Conservation (phyloP, 2,888 invertebrate species). For the Suillia variegata region DNA sequence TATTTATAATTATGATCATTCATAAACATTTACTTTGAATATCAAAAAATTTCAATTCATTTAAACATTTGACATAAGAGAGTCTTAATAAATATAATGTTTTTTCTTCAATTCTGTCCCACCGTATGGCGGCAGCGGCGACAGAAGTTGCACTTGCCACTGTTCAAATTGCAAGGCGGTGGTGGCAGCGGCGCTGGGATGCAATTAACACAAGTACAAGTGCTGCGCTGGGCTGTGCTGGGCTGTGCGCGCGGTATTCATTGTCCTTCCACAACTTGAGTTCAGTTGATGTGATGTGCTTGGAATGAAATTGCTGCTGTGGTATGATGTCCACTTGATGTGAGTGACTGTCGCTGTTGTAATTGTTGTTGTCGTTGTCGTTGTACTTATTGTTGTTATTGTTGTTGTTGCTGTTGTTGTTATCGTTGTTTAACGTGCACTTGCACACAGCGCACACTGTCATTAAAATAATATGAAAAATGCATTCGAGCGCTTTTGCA, state of each 20-base stretch:
- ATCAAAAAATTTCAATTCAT: too few relatives aligned
- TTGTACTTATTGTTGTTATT: constrained; percentile 19
- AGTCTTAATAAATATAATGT: too few relatives aligned
- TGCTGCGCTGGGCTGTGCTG: too few relatives aligned
- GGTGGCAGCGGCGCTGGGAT: constrained; percentile 4
- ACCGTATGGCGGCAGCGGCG: constrained; percentile 18
- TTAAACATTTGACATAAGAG: too few relatives aligned
- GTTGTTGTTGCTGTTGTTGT: constrained; percentile 23
- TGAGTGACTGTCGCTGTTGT: constrained; percentile 19
- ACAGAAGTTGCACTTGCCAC: constrained; percentile 16
- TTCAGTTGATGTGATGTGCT: too few relatives aligned
- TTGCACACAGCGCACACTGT: constrained; percentile 44
- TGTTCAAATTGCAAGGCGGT: constrained; percentile 12
- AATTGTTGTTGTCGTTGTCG: constrained; percentile 26
- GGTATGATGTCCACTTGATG: constrained; percentile 27
- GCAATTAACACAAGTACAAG: constrained; percentile 38
- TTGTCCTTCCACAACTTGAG: constrained; percentile 37
- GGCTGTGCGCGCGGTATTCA: too few relatives aligned
- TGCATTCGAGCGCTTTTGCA: too few relatives aligned
- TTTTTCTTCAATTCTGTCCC: too few relatives aligned
- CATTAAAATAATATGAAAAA: constrained; percentile 53
- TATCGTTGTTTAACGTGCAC: constrained; percentile 44
- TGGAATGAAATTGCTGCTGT: too few relatives aligned
- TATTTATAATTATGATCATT: too few relatives aligned
- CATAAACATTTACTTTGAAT: too few relatives aligned